phyloP scores from a whole-genome alignment of 2,113 vertebrate genomes.

The Peromyscus polionotus region DNA sequence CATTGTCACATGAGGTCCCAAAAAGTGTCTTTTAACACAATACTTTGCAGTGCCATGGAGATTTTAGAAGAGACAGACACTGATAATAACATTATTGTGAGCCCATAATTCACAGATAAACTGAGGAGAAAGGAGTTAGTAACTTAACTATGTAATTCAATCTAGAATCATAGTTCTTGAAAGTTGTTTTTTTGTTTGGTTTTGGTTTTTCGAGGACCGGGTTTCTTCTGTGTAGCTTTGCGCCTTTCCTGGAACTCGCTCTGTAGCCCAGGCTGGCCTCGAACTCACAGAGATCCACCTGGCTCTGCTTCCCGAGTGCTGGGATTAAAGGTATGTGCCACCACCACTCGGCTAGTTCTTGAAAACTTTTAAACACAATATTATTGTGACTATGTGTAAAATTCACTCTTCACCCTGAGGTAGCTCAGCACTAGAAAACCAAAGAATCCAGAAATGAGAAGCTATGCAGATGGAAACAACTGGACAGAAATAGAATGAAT shows the following conservation, averaged over 20 bases:
- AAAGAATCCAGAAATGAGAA: slow-evolving; percentile 28
- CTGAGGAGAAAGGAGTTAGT: background rate
- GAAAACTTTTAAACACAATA: slow-evolving; percentile 16
- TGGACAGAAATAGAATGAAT: background rate
- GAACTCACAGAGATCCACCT: no score
- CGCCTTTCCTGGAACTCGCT: no score
- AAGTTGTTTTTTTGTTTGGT: no score
- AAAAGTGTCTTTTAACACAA: background rate
- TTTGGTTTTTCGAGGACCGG: no score
- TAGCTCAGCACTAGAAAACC: background rate
- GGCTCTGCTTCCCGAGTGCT: no score
- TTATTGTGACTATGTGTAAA: background rate
- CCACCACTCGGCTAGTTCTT: background rate
- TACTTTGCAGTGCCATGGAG: background rate
- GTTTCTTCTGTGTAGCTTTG: no score
- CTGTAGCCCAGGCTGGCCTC: no score
- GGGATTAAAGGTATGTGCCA: no score
- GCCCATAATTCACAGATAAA: background rate
- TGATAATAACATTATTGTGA: background rate
- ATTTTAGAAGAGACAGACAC: slow-evolving; percentile 26
- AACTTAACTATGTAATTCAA: slow-evolving; percentile 34
- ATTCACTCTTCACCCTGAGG: background rate
- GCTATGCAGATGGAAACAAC: background rate
- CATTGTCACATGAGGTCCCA: background rate
- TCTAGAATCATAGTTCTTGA: background rate